These are phyloP conservation scores for Dunckerocampus dactyliophorus DNA, from an alignment of 2,113 vertebrate genomes.

Conservation along the genomic window DNA sequence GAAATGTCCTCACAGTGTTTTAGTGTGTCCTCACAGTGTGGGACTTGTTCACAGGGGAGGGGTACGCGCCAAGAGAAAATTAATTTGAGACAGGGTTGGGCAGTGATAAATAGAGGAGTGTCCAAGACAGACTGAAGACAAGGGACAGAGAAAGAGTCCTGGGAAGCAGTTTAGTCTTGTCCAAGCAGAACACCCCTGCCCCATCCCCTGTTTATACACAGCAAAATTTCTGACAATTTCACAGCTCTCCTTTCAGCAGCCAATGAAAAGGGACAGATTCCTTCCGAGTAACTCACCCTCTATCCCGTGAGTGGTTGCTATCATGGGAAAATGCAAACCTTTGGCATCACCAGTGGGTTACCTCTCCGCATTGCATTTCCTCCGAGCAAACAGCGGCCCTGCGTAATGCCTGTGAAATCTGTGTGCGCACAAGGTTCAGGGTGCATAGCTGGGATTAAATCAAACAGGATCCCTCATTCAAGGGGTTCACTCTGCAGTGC, in stretches of 20 bases:
- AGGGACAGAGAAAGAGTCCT: slow-evolving; percentile 42
- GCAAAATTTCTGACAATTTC: slow-evolving; percentile 76
- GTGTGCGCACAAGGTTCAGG: slow-evolving; percentile 60
- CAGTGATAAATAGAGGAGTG: slow-evolving; percentile 40
- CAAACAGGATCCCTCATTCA: slow-evolving; percentile 69
- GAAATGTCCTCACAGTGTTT: slow-evolving; percentile 39
- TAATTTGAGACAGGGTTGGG: slow-evolving; percentile 54
- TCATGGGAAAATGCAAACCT: slow-evolving; percentile 77
- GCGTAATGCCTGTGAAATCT: slow-evolving; percentile 70
- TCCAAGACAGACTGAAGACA: slow-evolving; percentile 25
- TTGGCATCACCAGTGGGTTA: slow-evolving; percentile 69
- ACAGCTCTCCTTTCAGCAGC: slow-evolving; percentile 71
- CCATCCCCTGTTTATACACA: slow-evolving; percentile 67
- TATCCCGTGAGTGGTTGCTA: slow-evolving; percentile 54
- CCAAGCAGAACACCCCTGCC: slow-evolving; percentile 41
- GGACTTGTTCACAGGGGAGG: slow-evolving; percentile 63
- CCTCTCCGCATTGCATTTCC: slow-evolving; percentile 60
- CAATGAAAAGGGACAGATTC: slow-evolving; percentile 75
- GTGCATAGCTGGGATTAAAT: slow-evolving; percentile 63
- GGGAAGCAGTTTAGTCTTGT: slow-evolving; percentile 43
- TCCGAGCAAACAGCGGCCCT: slow-evolving; percentile 65
- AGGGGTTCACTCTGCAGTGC: slow-evolving; percentile 42
- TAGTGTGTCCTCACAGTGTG: slow-evolving; percentile 64
- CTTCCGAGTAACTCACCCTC: slow-evolving; percentile 75
- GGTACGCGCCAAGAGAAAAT: slow-evolving; percentile 49